Conservation (phyloP, 1,140 invertebrate genomes). For the Meloidogyne exigua region DNA sequence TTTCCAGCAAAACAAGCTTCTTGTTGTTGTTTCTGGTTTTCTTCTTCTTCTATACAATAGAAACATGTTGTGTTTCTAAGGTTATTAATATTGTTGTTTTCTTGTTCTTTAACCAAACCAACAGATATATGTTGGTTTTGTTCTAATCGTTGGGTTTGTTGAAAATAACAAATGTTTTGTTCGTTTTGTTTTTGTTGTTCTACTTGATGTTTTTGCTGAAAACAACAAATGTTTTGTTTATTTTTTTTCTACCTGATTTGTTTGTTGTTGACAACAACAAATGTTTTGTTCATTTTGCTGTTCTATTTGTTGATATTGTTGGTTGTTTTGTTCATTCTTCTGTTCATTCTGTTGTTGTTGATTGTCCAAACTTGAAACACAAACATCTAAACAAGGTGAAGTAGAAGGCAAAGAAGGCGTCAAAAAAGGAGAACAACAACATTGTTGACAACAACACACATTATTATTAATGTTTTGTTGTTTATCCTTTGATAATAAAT, state of each 20-base stretch:
- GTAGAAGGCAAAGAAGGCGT: too few species aligned
- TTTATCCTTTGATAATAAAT: too few species aligned
- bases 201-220: neutral
- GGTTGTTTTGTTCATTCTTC: neutral
- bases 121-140: neutral
- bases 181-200: neutral
- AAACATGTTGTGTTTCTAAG: neutral
- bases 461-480: neutral
- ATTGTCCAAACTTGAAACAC: neutral
- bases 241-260: too few species aligned
- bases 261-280: neutral
- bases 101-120: neutral
- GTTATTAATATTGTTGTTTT: slow-evolving; percentile 1
- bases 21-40: neutral
- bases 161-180: neutral
- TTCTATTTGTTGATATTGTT: too few species aligned
- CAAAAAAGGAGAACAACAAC: neutral
- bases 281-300: neutral
- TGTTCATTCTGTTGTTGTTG: neutral
- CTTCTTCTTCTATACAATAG: neutral
- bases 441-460: neutral
- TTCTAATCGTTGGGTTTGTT: neutral
- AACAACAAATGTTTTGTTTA: too few species aligned
- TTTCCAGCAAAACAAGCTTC: neutral
- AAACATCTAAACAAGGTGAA: neutral